Evolutionary conservation across 1,140 invertebrate genomes (phyloP).

Genomic region (Drosophila triauraria): DNA sequence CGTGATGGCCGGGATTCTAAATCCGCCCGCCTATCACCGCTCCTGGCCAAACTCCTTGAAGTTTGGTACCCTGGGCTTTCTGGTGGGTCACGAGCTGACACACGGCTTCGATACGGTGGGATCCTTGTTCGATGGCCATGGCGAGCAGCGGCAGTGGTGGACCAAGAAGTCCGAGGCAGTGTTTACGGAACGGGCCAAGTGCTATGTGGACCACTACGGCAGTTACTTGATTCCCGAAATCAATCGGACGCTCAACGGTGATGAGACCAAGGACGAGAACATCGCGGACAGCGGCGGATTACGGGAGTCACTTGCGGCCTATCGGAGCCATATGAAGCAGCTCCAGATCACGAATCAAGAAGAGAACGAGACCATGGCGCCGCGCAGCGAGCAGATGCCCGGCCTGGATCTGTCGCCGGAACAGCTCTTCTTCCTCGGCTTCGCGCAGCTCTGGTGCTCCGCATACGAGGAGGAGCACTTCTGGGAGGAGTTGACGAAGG

Average conservation of each 20-base stretch:
- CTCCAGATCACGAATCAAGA: slow-evolving; percentile 78
- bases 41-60: slow-evolving; percentile 73
- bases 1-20: slow-evolving; percentile 93
- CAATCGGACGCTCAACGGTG: slow-evolving; percentile 86
- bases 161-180: slow-evolving; percentile 58
- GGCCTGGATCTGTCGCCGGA: slow-evolving; percentile 93
- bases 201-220: slow-evolving; percentile 91
- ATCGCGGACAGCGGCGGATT: slow-evolving; percentile 95
- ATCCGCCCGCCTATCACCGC: slow-evolving; percentile 95
- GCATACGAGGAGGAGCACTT: slow-evolving; percentile 68
- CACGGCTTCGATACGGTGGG: slow-evolving; percentile 75
- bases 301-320: slow-evolving; percentile 94
- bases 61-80: slow-evolving; percentile 73
- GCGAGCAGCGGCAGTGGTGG: slow-evolving; percentile 76
- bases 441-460: slow-evolving; percentile 89
- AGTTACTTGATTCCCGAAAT: slow-evolving; percentile 85
- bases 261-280: slow-evolving; percentile 89
- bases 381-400: slow-evolving; percentile 89
- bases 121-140: slow-evolving; percentile 51
- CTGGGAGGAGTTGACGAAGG: slow-evolving; percentile 69
- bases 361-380: slow-evolving; percentile 68
- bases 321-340: slow-evolving; percentile 84
- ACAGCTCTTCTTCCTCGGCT: slow-evolving; percentile 96
- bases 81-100: slow-evolving; percentile 77
- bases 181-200: slow-evolving; percentile 86